Base-by-base conservation (phyloP, 2,888 invertebrate genomes). In the Meiosimyza decipiens region DNA sequence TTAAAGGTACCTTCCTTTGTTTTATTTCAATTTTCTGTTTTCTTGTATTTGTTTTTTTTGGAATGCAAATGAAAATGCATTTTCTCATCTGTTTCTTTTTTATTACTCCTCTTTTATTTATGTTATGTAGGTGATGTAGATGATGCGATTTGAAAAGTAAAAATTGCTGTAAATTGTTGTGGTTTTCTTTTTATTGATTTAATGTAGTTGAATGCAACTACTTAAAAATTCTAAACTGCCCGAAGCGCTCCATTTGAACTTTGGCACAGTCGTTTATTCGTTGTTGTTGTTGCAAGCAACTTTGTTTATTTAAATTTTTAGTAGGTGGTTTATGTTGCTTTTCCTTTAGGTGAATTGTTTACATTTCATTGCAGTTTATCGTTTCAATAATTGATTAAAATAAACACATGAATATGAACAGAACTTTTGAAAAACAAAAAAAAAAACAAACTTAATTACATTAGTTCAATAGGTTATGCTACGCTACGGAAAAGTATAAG, bases 161-260 rank as follows among this genome's bases (percentile, higher is more conserved):
- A 55, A 40, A 40, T 60, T 9, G 40, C 9, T 40, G 40, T 40
- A 40, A 40, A 40, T 9, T 40, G 40, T 40, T 40, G 40, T 40
- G 40, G 40, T 40, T 40, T 40, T 40, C 9, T 52, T 65, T 65
- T 28, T 65, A 65, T 66, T 52, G 15, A 70, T 62, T 63, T 12
- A 57, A n/a, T 59, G 47, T 59, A 28, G 50, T 65, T 15, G n/a
- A 11, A n/a, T 40, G 18, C 22, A 28, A 52, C 40, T 65, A 28
- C 62, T 67, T 71, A 63, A 71, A 67, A 63, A 73, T 65, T 70
- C 70, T 70, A 59, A 52, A 64, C 57, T 55, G 73, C 73, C 57
- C 22, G 16, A 6, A 59, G 73, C 69, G 51, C 40, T 60, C 28
- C 33, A 72, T 54, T 54, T 72, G 72, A 72, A 72, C 72, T 72